Evolutionary conservation across 1,140 invertebrate genomes (phyloP), one percentile per base, ranked within the genome.

Genomic region (Neodiprion pinetum): DNA sequence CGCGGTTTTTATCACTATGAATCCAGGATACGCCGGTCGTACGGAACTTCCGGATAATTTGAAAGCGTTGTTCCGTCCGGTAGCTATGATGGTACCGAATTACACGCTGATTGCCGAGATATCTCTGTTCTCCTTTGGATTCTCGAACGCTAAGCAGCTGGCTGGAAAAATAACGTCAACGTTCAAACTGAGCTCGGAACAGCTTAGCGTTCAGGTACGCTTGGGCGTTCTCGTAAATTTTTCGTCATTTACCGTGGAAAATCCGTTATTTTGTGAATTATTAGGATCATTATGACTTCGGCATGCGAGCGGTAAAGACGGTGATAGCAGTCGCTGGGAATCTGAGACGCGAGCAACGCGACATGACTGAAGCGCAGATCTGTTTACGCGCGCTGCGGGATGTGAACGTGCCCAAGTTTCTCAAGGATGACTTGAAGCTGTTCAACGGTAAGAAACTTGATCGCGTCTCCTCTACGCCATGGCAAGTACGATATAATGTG

Each of bases 21-120:
- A 94, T 87, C 93, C 93, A 7, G 91, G 93, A 69, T 95, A 94
- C 80, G 93, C 93, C 17, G 93, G 94, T 21, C 85, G 93, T 61
- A 94, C 93, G 0, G 93, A 94, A 81, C 84, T 95, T 12, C 93
- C 93, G 0, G 93, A 94, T 79, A 94, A 95, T 80, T 83, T 95
- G n/a, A 91, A 94, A 86, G 92, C 93, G 1, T 80, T 95, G 17
- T 94, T 95, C 82, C 89, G 93, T 9, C 93, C 93, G 0, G 93
- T 94, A 1, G 92, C 93, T 14, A 94, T 95, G 93, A 94, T 95
- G 93, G 92, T 94, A 1, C 93, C 93, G 0, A 91, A 94, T 84
- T 94, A 94, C 80, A 88, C 91, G 9, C 84, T 94, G 49, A 95
- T 95, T 79, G 92, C 92, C 1, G 93, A 94, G 85, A 94, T 94